These are phyloP conservation scores for Trisateles emortualis DNA, from an alignment of 2,888 invertebrate species.

Conservation along the genomic window DNA sequence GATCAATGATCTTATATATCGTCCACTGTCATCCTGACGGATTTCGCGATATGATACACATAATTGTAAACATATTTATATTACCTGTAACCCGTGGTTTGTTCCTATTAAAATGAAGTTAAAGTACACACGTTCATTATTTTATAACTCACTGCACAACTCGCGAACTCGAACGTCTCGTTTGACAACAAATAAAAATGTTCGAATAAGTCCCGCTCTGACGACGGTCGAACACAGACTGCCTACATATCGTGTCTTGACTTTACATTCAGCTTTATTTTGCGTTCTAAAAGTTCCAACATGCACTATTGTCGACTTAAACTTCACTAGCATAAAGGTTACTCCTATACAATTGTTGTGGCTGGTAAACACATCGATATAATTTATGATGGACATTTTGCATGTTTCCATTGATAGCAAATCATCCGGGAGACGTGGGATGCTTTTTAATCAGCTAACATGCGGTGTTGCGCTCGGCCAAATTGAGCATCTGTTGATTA, in stretches of 20 bases:
- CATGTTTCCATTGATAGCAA: constrained; percentile 50
- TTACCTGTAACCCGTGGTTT: constrained; percentile 43
- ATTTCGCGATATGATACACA: constrained; percentile 63
- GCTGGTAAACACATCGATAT: constrained; percentile 24
- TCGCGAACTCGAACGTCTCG: constrained; percentile 55
- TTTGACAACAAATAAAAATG: constrained; percentile 38
- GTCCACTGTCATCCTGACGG: constrained; percentile 57
- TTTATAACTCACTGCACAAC: constrained; percentile 57
- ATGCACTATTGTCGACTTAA: constrained; percentile 52
- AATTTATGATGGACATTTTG: constrained; percentile 51
- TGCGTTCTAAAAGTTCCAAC: constrained; percentile 42
- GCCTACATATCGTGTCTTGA: constrained; percentile 51
- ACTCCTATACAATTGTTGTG: too few relatives aligned
- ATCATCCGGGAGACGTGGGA: constrained; percentile 47
- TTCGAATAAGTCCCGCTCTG: constrained; percentile 47
- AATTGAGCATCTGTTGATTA: constrained; percentile 43
- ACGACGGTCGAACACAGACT: constrained; percentile 63
- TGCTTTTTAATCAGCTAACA: constrained; percentile 44
- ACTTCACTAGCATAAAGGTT: constrained; percentile 13
- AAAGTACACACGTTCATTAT: constrained; percentile 59
- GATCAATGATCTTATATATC: constrained; percentile 77
- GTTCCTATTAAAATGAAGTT: constrained; percentile 41
- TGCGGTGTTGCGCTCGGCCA: constrained; percentile 33
- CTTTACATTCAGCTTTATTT: constrained; percentile 48
- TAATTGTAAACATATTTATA: constrained; percentile 24